Conservation (phyloP, 2,113 vertebrate species). For the Poeciliopsis turrubarensis region DNA sequence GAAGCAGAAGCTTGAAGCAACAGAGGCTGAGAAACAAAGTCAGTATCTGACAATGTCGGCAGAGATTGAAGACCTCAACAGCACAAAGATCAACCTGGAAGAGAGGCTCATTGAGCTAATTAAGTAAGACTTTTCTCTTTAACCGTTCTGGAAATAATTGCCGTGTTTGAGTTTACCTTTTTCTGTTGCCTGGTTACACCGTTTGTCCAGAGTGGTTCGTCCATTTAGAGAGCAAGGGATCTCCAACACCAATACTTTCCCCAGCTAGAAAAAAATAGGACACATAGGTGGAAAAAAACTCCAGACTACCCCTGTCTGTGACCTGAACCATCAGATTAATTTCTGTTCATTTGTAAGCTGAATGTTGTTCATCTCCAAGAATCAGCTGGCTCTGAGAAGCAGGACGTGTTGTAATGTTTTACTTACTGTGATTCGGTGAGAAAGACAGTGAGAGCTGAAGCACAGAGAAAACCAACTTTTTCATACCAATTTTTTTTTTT, state of each 20-base stretch:
- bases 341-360: not conserved
- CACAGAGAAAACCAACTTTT: not conserved
- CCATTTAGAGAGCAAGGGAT: too few species aligned
- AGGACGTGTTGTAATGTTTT: not conserved
- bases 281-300: too few species aligned
- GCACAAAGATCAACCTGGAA: slow-evolving; percentile 89
- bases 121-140: slow-evolving; percentile 75
- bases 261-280: too few species aligned
- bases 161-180: too few species aligned
- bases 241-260: too few species aligned
- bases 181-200: too few species aligned
- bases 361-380: not conserved
- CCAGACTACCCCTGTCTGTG: too few species aligned
- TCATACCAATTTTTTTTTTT: too few species aligned
- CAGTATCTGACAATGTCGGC: slow-evolving; percentile 83
- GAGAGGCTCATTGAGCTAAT: slow-evolving; percentile 95
- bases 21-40: slow-evolving; percentile 76
- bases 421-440: not conserved
- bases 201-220: too few species aligned
- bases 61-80: slow-evolving; percentile 90
- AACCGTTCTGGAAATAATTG: not conserved
- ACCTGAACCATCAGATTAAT: not conserved
- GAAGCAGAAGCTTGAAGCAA: slow-evolving; percentile 76
- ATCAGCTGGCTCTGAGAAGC: not conserved
- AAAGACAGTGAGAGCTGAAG: not conserved